Percentiles rank a stretch among this genome's conserved stretches.
phyloP scores from a whole-genome alignment of 2,888 invertebrate species.

The Apamea monoglypha region DNA sequence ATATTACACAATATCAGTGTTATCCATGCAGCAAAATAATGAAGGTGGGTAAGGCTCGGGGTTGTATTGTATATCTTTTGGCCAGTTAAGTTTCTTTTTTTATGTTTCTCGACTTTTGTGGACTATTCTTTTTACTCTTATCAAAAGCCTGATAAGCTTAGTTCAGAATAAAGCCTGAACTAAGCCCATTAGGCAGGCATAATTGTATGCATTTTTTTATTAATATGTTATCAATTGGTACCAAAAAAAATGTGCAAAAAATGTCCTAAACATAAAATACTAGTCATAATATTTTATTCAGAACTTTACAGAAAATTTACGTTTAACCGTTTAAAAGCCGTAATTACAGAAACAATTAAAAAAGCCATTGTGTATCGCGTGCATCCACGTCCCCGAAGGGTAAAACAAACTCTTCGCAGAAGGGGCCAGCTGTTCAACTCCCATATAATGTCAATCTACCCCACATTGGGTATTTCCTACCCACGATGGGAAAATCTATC shows the following conservation, averaged over 20 bases:
- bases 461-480: slow-evolving; percentile 20
- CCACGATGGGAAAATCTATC: slow-evolving; percentile 20
- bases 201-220: background rate
- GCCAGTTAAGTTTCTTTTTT: background rate
- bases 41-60: background rate
- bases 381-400: background rate
- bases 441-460: background rate
- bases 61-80: slow-evolving; percentile 9
- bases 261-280: background rate
- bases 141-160: background rate
- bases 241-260: background rate
- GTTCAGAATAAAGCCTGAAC: background rate
- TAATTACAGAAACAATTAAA: background rate
- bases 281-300: background rate
- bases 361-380: background rate
- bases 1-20: slow-evolving; percentile 16
- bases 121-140: background rate
- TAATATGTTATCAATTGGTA: background rate
- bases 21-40: slow-evolving; percentile 5
- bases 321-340: background rate
- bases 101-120: background rate
- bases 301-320: background rate
- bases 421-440: background rate
- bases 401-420: slow-evolving; percentile 2
- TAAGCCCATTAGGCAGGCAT: background rate